A percentile compares a stretch with the other conserved stretches of the same genome.
phyloP scores from a whole-genome alignment of 2,888 invertebrate genomes.

The Orchesella flavescens region DNA sequence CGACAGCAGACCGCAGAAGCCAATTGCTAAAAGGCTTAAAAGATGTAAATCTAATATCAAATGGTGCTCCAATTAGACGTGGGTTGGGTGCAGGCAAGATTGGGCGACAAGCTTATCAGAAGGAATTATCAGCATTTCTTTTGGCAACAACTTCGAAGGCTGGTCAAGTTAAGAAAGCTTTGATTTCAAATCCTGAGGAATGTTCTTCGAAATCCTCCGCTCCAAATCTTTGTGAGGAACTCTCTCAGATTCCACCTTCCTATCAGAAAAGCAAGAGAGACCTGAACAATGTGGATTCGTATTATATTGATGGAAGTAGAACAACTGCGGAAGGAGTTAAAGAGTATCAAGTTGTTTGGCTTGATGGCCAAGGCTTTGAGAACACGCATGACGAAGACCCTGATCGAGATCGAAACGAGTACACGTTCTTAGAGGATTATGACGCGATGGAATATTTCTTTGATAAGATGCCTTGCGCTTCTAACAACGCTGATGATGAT shows the following conservation, averaged over 20 bases:
- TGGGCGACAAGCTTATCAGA: no score
- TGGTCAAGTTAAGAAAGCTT: no score
- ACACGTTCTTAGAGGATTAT: slow-evolving; percentile 33
- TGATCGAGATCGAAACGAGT: slow-evolving; percentile 22
- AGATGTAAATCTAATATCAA: no score
- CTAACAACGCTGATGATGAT: no score
- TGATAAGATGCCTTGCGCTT: no score
- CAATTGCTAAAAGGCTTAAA: no score
- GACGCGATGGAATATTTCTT: slow-evolving; percentile 33
- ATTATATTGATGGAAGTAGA: slow-evolving; percentile 64
- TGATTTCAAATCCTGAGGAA: slow-evolving; percentile 20
- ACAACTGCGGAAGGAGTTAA: slow-evolving; percentile 55
- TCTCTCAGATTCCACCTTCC: slow-evolving; percentile 53
- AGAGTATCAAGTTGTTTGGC: slow-evolving; percentile 67
- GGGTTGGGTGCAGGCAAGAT: no score
- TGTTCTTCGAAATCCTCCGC: no score
- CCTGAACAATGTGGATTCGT: slow-evolving; percentile 68
- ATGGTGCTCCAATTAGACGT: no score
- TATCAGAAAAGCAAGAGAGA: slow-evolving; percentile 57
- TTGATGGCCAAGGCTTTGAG: slow-evolving; percentile 60
- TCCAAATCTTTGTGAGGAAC: slow-evolving; percentile 49
- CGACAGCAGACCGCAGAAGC: no score
- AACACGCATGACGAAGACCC: slow-evolving; percentile 61
- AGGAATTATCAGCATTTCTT: no score
- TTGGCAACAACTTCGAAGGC: no score